Evolutionary conservation across 1,140 invertebrate species (phyloP), one percentile per base, ranked within the genome.

Genomic region (Cyphomyrmex costatus): DNA sequence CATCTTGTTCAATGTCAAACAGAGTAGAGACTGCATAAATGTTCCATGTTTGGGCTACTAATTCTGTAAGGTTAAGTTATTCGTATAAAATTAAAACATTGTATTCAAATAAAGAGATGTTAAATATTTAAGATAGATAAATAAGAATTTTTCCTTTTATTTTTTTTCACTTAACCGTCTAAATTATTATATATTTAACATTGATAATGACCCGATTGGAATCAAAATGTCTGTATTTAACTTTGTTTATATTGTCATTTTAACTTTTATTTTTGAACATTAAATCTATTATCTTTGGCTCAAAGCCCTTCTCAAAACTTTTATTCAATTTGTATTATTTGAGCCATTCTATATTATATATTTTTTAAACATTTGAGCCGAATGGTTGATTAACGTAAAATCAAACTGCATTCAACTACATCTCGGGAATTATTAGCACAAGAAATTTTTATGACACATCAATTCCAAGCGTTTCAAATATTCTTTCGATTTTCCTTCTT

Each of bases 1-100:
- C 88, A 66, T 92, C 83, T n/a, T 60, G 51, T 42, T 92, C 14
- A 33, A 94, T 92, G 78, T 86, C 83, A 77, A 93, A 95, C 53
- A 95, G 85, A 12, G 80, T 51, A 7, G 94, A 94, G 4, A 93
- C 92, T 21, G 89, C 93, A 74, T 71, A 94, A 30, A 95, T 82
- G 46, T 87, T 92, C 94, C 94, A 95, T 19, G 94, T 94, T 84
- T 92, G 82, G 42, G 27, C 19, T 61, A 86, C 21, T 27, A 91
- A 51, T 21, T 78, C 89, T 91, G 12, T 21, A 76, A 89, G 78
- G 33, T 66, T 42, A 16, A 56, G 7, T 56, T 56, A 16, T 51
- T 51, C 49, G 8, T 53, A n/a, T 56, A 56, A 46, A 51, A 24
- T 49, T 42, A 74, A 0, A 71, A 61, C 5, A n/a, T 21, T 12